Evolutionary conservation across 1,140 invertebrate species (phyloP), one percentile per base, ranked within the genome.

Genomic region (Heliconius hermathena): DNA sequence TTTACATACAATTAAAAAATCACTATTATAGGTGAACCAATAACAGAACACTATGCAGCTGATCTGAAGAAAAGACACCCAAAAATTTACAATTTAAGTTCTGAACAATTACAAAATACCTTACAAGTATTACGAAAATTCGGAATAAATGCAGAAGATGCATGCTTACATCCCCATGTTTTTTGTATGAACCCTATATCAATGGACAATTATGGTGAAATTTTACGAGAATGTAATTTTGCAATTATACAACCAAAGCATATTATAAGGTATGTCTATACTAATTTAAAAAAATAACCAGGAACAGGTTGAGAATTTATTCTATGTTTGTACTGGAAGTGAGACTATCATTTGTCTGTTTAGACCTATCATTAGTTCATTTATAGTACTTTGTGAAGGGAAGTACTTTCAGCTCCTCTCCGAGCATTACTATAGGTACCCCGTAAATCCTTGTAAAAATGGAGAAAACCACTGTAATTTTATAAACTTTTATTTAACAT

Each of bases 181-280:
- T 94, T 96, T 57, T 93, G 92, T 66, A 95, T 95, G 86, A 95
- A 95, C 81, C 89, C 91, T 8, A 90, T 95, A 74, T 95, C 95
- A 46, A 87, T 95, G 78, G 92, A 94, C 20, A 96, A 95, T 86
- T 95, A 95, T 82, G 93, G 94, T 73, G 93, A 92, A 83, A 95
- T 96, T 57, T 85, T 96, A 5, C 88, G 86, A 76, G 95, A 96
- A 88, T 95, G 95, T 89, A 90, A 95, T 1, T 95, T 95, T 82
- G 70, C 91, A 16, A 84, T 91, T 73, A 88, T 96, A n/a, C 85
- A 87, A 16, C 90, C 95, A 20, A 86, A 88, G 77, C 87, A 94
- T 60, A 86, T 96, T 72, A 66, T 66, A 26, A n/a, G 26, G 60
- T 66, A 66, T 9, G 54, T 57, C 6, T 9, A 46, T 46, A 46